Base-by-base conservation (phyloP, 2,888 invertebrate genomes). In the Drosophila suboccidentalis region DNA sequence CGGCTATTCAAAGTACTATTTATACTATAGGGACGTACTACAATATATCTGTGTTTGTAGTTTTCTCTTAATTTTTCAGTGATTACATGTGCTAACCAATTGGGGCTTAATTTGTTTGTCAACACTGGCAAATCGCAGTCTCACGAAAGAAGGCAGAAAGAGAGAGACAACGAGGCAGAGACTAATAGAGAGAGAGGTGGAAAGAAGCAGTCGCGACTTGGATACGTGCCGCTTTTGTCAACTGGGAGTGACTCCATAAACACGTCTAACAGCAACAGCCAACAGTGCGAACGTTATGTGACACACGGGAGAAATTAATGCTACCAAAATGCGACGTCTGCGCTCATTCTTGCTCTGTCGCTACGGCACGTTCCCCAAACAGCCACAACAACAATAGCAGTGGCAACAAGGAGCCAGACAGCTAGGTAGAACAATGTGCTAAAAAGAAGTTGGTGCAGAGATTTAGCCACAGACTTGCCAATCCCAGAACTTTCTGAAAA, bases 241-340 rank as follows among this genome's bases (percentile, higher is more conserved):
- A 51, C 71, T 49, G 57, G 61, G 55, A 73, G 80, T 67, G 83
- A 80, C 82, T 85, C 71, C 76, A 83, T 80, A 87, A 81, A 87
- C 82, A 78, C 73, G 78, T 78, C 66, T 69, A 74, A 38, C 66
- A 61, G 53, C 59, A 63, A 39, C 43, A 19, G 53, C 29, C 41
- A 57, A 43, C 36, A 49, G 43, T 61, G 82, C 57, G 60, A 79
- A 63, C 61, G 73, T 81, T 84, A 87, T 87, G 85, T 77, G 87
- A 66, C 83, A 73, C 83, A 75, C 79, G 85, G 87, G 87, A 82
- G 73, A 77, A 85, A 84, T 84, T 85, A 84, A 87, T 83, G 87
- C 87, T 78, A 74, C 83, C 78, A 81, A 84, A 83, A 87, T 81
- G 68, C 71, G 62, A 63, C 78, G 74, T 51, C 69, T 73, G 78